Base-by-base conservation (phyloP, 2,113 vertebrate species). In the Hippocampus mohnikei region DNA sequence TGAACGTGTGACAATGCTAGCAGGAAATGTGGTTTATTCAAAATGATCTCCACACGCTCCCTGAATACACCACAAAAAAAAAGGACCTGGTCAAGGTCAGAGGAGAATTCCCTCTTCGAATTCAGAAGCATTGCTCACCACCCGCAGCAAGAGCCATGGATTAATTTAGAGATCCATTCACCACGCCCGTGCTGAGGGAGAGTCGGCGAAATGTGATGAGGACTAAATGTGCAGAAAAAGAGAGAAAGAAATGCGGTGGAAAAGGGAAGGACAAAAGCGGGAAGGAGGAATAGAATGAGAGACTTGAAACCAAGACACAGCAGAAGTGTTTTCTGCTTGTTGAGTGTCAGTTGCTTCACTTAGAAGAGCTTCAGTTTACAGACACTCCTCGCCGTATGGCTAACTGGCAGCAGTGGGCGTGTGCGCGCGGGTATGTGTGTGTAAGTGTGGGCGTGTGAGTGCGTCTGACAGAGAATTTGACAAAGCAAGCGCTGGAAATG, bases 141-240 rank as follows among this genome's bases (percentile, higher is more conserved):
- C 81, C 81, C 85, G 15, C 56, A 85, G 84, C 79, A 82, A 82
- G 77, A 85, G 82, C 79, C 80, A 82, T 41, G 80, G 81, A 88
- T 89, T 89, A 76, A 90, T 86, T 90, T 85, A 81, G 81, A 86
- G 84, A 87, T 87, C 81, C 78, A 88, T 91, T 90, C 82, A 81
- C 81, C 80, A 81, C 58, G 73, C 70, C 67, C 77, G 73, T 71
- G 72, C 67, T 44, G 67, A 71, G 67, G 52, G 66, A 56, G 67
- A 56, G 67, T 37, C 15, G 21, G 70, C 41, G 71, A 74, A 74
- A 86, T 0, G 67, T 67, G 68, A 72, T 23, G 33, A 75, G 56
- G 66, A 60, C 72, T 8, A 64, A 50, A 75, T 52, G 29, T 40
- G 67, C 55, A 15, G 56, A 70, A 52, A 23, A 70, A 50, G 52